Percentiles rank a stretch among this genome's conserved stretches.
Evolutionary conservation across 2,888 invertebrate species (phyloP).

Genomic region (Pseudoips prasinana): DNA sequence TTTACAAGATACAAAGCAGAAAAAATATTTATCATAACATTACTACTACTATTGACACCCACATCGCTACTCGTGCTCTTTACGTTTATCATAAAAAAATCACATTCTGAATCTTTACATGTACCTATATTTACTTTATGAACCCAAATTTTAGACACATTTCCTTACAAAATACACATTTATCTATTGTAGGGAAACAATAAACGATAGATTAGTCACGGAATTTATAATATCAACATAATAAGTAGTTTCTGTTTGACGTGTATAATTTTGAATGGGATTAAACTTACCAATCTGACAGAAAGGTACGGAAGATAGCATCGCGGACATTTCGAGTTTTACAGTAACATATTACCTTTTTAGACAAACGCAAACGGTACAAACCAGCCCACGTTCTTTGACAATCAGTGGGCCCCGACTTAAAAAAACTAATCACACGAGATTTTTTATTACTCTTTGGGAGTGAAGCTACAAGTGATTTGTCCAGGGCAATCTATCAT

Average conservation of each 20-base stretch:
- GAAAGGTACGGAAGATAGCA: slow-evolving; percentile 52
- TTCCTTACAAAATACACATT: slow-evolving; percentile 5
- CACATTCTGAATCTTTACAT: too few species aligned
- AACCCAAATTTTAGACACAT: too few species aligned
- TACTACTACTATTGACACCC: too few species aligned
- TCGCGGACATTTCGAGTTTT: slow-evolving; percentile 48
- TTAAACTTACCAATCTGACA: slow-evolving; percentile 61
- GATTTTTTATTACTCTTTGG: slow-evolving; percentile 68
- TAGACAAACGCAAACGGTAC: slow-evolving; percentile 59
- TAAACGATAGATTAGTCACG: slow-evolving; percentile 30
- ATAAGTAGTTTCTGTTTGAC: slow-evolving; percentile 25
- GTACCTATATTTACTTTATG: too few species aligned
- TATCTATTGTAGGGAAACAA: slow-evolving; percentile 25
- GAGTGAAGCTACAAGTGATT: slow-evolving; percentile 74
- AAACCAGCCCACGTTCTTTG: slow-evolving; percentile 58
- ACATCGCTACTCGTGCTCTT: too few species aligned
- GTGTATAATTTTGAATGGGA: slow-evolving; percentile 56
- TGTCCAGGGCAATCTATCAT: slow-evolving; percentile 80
- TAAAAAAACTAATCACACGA: slow-evolving; percentile 66
- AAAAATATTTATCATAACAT: too few species aligned
- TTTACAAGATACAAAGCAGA: too few species aligned
- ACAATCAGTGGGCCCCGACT: slow-evolving; percentile 59
- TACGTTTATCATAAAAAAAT: too few species aligned
- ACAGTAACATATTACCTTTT: slow-evolving; percentile 64
- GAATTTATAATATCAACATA: slow-evolving; percentile 27